Percentiles rank a stretch among this genome's conserved stretches.
Conservation (phyloP, 2,113 vertebrate species). For the Damaliscus lunatus region DNA sequence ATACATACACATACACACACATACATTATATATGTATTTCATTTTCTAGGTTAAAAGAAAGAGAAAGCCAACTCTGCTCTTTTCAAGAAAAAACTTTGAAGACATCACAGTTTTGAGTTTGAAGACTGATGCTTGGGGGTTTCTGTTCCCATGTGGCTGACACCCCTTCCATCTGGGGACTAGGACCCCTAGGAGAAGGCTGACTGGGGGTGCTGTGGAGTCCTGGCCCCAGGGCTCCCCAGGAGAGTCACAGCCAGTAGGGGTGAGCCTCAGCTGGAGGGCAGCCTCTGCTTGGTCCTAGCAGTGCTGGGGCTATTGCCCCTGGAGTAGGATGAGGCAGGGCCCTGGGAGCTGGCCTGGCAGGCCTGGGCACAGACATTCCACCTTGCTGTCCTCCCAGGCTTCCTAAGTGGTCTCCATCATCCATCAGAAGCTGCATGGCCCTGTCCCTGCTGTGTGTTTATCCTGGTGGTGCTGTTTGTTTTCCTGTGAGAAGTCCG, state of each 20-base stretch:
- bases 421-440: neutral
- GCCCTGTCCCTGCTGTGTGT: neutral
- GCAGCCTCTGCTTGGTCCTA: neutral
- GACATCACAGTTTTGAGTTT: neutral
- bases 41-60: neutral
- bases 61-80: neutral
- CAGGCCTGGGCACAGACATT: neutral
- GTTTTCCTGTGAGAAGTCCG: neutral
- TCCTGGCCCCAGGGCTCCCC: neutral
- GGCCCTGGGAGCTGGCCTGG: neutral
- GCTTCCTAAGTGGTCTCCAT: neutral
- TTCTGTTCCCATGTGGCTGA: neutral
- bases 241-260: fast-evolving
- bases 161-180: neutral
- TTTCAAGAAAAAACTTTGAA: neutral
- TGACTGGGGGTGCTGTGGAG: too few relatives aligned
- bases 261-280: neutral
- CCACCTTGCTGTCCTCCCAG: fast-evolving
- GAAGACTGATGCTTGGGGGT: neutral
- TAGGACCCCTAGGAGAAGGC: neutral
- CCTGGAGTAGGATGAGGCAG: neutral
- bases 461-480: neutral
- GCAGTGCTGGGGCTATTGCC: too few relatives aligned
- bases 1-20: neutral
- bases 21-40: neutral